Percentiles rank a stretch among this genome's conserved stretches.
Evolutionary conservation across 2,888 invertebrate species (phyloP).

Genomic region (Drosophila stalkeri): DNA sequence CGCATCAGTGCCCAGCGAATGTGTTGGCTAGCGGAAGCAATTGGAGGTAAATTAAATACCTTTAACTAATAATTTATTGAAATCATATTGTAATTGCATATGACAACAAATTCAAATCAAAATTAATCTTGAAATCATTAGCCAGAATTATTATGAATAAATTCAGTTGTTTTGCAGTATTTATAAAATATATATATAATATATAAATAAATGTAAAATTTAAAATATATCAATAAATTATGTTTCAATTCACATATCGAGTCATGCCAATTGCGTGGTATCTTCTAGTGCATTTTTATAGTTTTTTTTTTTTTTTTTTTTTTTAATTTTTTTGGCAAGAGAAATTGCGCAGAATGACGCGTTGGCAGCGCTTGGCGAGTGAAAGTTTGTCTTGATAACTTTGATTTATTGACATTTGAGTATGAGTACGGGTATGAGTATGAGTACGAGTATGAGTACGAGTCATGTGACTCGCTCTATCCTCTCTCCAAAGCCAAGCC

Average conservation of each 20-base stretch:
- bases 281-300: neutral
- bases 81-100: neutral
- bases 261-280: slow-evolving; percentile 1
- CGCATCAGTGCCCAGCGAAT: no score
- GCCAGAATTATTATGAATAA: no score
- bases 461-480: slow-evolving; percentile 39
- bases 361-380: slow-evolving; percentile 16
- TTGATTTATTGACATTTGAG: slow-evolving; percentile 43
- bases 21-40: slow-evolving; percentile 5
- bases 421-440: slow-evolving; percentile 14
- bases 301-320: neutral
- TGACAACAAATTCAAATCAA: neutral
- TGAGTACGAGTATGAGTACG: slow-evolving; percentile 3
- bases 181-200: no score
- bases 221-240: neutral
- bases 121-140: neutral
- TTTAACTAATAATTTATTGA: neutral
- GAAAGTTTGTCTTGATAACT: slow-evolving; percentile 39
- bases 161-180: no score
- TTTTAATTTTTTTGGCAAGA: slow-evolving; percentile 7
- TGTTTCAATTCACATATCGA: neutral
- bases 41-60: slow-evolving; percentile 5
- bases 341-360: slow-evolving; percentile 1
- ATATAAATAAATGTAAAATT: no score
- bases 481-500: neutral